Evolutionary conservation across 2,113 vertebrate genomes (phyloP), one percentile per base, ranked within the genome.

Genomic region (Lepisosteus oculatus): DNA sequence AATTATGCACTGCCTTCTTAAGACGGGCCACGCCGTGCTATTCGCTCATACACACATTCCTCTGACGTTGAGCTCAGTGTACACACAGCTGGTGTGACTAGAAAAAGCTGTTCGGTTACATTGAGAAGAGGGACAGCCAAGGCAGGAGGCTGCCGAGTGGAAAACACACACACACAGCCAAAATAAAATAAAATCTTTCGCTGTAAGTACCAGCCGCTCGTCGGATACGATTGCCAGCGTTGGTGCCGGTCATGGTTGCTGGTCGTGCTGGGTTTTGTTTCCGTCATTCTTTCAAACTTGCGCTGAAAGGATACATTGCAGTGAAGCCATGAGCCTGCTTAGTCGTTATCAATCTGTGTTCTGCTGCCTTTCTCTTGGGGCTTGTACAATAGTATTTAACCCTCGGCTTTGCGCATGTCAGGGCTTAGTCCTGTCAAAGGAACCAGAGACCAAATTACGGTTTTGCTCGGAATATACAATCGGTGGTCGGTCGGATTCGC

Each of bases 11-110:
- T 85, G 79, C 71, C 79, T 84, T 85, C 84, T 83, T 80, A 74
- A 82, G 82, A 78, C 79, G 85, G 81, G 84, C 76, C 75, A 55
- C 80, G 75, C 80, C 72, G 78, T 85, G 87, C 83, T 86, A 88
- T 88, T 81, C 83, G 88, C 81, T 84, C 86, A 80, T 76, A 80
- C 75, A 71, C 83, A 84, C 87, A 83, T 90, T 91, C 87, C 88
- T 90, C 87, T 83, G 91, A 93, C 87, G 84, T 90, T 89, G 78
- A 83, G 70, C 71, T 74, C 76, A 78, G 84, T 74, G 79, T 43
- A 70, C 84, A 84, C 85, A 76, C 11, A 54, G 55, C 85, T 80
- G 0, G 85, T 82, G 81, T 80, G 82, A 88, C 72, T 41, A 62
- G 70, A 67, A 69, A 74, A 72, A 57, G 74, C 75, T 69, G 69